A percentile compares a stretch with the other conserved stretches of the same genome.
These are phyloP conservation scores for Xyrauchen texanus DNA, from an alignment of 2,113 vertebrate genomes.

Conservation along the genomic window DNA sequence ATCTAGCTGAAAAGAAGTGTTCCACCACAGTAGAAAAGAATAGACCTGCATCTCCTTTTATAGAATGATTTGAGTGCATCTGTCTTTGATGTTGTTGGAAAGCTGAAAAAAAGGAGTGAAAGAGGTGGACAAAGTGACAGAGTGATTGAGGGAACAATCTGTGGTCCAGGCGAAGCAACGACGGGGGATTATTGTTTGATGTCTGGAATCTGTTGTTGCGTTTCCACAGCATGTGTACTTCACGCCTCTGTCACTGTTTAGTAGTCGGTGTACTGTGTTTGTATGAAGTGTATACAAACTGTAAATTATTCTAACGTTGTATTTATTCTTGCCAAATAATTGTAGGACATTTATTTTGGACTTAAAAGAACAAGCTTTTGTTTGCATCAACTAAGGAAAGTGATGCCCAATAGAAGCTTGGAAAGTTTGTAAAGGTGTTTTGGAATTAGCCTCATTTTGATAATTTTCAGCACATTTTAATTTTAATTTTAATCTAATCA, in stretches of 20 bases:
- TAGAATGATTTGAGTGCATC: neutral
- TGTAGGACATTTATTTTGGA: neutral
- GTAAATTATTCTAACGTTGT: slow-evolving; percentile 35
- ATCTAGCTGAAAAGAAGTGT: too few species aligned
- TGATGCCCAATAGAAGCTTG: too few species aligned
- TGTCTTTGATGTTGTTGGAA: slow-evolving; percentile 11
- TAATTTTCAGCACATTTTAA: too few species aligned
- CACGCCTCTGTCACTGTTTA: slow-evolving; percentile 21
- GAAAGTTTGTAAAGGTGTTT: too few species aligned
- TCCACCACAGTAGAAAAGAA: neutral
- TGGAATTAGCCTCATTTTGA: too few species aligned
- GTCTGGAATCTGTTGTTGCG: slow-evolving; percentile 33
- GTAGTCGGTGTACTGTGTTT: neutral
- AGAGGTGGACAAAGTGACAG: neutral
- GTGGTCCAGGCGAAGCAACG: neutral
- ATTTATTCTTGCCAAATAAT: slow-evolving; percentile 11
- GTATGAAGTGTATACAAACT: slow-evolving; percentile 18
- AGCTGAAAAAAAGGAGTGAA: slow-evolving; percentile 16
- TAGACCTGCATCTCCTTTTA: slow-evolving; percentile 8
- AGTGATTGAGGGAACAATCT: neutral
- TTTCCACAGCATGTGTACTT: slow-evolving; percentile 19
- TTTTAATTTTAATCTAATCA: too few species aligned
- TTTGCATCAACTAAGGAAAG: too few species aligned
- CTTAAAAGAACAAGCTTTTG: neutral
- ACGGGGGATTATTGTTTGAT: slow-evolving; percentile 2